Percentiles rank a stretch among this genome's conserved stretches.
These are phyloP conservation scores for Arrhopalites spinosus DNA, from an alignment of 2,888 invertebrate species.

Conservation along the genomic window DNA sequence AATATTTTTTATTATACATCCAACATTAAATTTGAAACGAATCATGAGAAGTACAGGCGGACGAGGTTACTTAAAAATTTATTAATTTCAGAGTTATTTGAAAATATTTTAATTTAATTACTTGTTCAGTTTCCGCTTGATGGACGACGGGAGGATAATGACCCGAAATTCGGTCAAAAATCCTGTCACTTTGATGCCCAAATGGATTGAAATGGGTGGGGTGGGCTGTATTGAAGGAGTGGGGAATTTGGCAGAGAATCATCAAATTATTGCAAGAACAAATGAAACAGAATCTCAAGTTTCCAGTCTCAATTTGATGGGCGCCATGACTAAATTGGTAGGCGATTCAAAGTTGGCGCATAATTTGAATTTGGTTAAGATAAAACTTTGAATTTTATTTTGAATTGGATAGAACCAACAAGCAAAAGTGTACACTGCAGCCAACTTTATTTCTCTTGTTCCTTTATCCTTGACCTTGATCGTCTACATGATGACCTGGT, in stretches of 20 bases:
- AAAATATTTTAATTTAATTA: not conserved
- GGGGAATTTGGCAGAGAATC: not conserved
- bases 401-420: not conserved
- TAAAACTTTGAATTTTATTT: not conserved
- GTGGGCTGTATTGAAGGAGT: not conserved
- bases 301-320: not conserved
- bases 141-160: slow-evolving; percentile 18
- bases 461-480: slow-evolving; percentile 39
- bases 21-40: not conserved
- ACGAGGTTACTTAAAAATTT: not conserved
- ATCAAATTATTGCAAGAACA: not conserved
- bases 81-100: not conserved
- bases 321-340: not conserved
- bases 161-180: not conserved
- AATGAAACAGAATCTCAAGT: not conserved
- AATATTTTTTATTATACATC: not conserved
- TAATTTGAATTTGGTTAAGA: not conserved
- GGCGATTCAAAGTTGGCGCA: not conserved
- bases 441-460: slow-evolving; percentile 9
- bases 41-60: not conserved
- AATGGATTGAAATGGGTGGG: not conserved
- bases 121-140: slow-evolving; percentile 12
- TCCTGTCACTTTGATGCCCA: not conserved
- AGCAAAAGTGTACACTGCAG: not conserved
- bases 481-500: slow-evolving; percentile 46